phyloP scores from a whole-genome alignment of 2,113 vertebrate species.

The Hypomesus transpacificus region DNA sequence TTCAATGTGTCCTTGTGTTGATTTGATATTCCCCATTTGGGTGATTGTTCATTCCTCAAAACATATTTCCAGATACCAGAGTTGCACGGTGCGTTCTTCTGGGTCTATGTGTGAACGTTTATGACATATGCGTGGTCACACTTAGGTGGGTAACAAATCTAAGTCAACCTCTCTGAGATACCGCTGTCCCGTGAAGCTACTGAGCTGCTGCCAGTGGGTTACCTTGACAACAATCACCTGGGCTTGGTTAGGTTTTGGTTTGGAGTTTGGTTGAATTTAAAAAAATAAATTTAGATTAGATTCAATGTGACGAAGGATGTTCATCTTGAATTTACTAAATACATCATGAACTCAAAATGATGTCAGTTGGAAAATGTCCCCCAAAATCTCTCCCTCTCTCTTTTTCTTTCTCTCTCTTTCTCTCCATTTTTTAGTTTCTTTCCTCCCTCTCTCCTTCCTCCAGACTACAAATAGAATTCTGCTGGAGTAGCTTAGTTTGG shows the following conservation, averaged over 20 bases:
- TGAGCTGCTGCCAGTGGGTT: not conserved
- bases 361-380: too few species aligned
- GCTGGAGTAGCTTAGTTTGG: conserved; percentile 42
- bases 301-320: too few species aligned
- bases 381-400: conserved; percentile 11
- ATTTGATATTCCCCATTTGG: conserved; percentile 42
- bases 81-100: not conserved
- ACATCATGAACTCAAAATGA: too few species aligned
- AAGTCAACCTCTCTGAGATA: conserved; percentile 17
- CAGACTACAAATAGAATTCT: conserved; percentile 51
- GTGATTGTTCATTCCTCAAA: not conserved
- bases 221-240: not conserved
- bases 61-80: conserved; percentile 18
- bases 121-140: conserved; percentile 23
- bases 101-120: conserved; percentile 27
- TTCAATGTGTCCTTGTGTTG: conserved; percentile 30
- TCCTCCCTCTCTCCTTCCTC: conserved; percentile 12
- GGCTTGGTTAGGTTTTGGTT: not conserved
- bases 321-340: too few species aligned
- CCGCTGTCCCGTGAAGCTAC: not conserved
- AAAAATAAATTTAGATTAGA: too few species aligned
- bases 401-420: conserved; percentile 17
- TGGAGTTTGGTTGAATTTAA: too few species aligned
- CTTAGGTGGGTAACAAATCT: conserved; percentile 25
- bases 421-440: conserved; percentile 10